phyloP scores from a whole-genome alignment of 2,113 vertebrate genomes.

The Heterotilapia buettikoferi region DNA sequence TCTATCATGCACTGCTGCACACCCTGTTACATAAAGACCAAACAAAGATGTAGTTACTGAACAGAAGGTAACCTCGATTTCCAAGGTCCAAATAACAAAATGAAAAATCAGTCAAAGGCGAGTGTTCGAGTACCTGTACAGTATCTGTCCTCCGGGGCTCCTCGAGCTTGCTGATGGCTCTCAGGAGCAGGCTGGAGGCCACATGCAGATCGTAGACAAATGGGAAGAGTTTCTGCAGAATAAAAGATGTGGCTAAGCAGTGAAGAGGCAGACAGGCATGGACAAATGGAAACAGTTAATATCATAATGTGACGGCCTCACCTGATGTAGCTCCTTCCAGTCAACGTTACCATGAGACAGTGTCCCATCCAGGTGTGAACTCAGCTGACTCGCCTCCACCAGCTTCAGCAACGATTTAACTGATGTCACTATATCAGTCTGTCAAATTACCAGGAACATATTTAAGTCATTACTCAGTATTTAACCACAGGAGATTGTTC shows the following conservation, averaged over 20 bases:
- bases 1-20: conserved; percentile 66
- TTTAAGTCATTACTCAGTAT: neutral
- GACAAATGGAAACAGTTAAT: neutral
- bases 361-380: conserved; percentile 73
- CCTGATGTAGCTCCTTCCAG: conserved; percentile 91
- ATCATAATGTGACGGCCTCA: conserved; percentile 23
- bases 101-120: neutral
- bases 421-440: conserved; percentile 82
- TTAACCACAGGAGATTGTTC: neutral
- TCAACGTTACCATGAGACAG: conserved; percentile 79
- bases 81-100: neutral
- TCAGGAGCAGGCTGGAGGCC: conserved; percentile 73
- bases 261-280: neutral
- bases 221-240: conserved; percentile 80
- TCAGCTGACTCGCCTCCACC: conserved; percentile 80
- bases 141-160: conserved; percentile 51
- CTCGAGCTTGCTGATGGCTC: conserved; percentile 74
- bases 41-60: neutral
- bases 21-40: conserved; percentile 59
- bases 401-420: conserved; percentile 78
- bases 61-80: neutral
- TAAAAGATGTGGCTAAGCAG: neutral
- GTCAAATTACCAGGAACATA: neutral
- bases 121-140: conserved; percentile 69
- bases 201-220: conserved; percentile 74